phyloP scores from a whole-genome alignment of 1,140 invertebrate genomes.

The Macrosteles quadrilineatus region DNA sequence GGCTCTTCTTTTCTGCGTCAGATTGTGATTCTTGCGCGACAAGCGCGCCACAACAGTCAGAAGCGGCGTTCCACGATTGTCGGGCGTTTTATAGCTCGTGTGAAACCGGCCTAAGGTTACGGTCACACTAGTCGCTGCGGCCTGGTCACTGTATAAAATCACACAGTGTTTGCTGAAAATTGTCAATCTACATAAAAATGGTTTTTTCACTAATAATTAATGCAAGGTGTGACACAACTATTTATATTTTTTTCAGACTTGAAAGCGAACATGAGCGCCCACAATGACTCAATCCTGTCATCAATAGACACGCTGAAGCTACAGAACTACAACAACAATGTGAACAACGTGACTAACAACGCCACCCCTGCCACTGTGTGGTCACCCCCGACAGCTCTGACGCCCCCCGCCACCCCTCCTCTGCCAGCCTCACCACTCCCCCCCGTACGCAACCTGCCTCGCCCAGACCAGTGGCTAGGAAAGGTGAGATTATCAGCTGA shows the following conservation, averaged over 20 bases:
- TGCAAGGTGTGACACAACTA: too few species aligned
- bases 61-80: too few species aligned
- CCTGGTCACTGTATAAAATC: too few species aligned
- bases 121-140: too few species aligned
- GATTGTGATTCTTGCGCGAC: too few species aligned
- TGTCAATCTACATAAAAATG: too few species aligned
- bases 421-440: slow-evolving; percentile 51
- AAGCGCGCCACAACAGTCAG: too few species aligned
- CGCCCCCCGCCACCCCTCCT: slow-evolving; percentile 49
- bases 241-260: slow-evolving; percentile 13
- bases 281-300: slow-evolving; percentile 46
- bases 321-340: slow-evolving; percentile 43
- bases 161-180: too few species aligned
- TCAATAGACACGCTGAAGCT: slow-evolving; percentile 52
- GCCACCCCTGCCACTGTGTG: slow-evolving; percentile 48
- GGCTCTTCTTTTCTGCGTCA: too few species aligned
- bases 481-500: slow-evolving; percentile 53
- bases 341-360: slow-evolving; percentile 32
- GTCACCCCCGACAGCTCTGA: slow-evolving; percentile 26
- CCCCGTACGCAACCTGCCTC: slow-evolving; percentile 57
- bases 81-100: too few species aligned
- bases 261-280: neutral
- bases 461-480: slow-evolving; percentile 77
- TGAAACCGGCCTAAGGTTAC: too few species aligned
- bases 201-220: too few species aligned